Base-by-base conservation (phyloP, 2,797 vertebrate species). In the Cygnus olor region DNA sequence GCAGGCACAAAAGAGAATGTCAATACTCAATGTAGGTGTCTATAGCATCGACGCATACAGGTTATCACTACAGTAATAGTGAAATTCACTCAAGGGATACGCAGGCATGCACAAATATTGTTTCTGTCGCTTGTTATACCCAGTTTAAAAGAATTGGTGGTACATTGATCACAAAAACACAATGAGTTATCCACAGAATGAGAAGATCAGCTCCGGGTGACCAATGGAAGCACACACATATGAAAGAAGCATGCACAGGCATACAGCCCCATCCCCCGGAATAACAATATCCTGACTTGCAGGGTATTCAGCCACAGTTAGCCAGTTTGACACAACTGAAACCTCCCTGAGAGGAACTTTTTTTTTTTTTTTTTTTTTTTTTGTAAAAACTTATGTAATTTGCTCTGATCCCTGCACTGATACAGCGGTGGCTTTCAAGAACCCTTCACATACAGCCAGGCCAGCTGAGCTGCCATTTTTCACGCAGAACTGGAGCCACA, bases 381-480 rank as follows among this genome's bases (percentile, higher is more conserved):
- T 8, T 11, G 82, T 53, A 86, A 92, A 92, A 91, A 21, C 91
- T 72, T 79, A 80, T 80, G 65, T 66, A 93, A 94, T 97, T 96
- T 90, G 14, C 30, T 91, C 54, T 74, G 70, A 68, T 85, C 47
- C 53, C 65, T 87, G 71, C 78, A 80, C 73, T 76, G 57, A 47
- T 88, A 85, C 32, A 68, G 69, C 90, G 78, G 66, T 65, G 65
- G 78, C 71, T 96, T 87, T 86, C 85, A 95, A 93, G 66, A 94
- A 72, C 70, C 90, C 80, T 89, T 93, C 78, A 70, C 53, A 76
- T 74, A 81, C 2, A 79, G 74, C 72, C 91, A 88, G 85, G 83
- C 86, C 97, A 95, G 95, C 88, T 90, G 32, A 91, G 63, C 94
- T 97, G 93, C 90, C 96, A 94, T 95, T 78, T 96, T 91, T 95